Conservation (phyloP, 2,888 invertebrate genomes). For the Dorcus hopei region DNA sequence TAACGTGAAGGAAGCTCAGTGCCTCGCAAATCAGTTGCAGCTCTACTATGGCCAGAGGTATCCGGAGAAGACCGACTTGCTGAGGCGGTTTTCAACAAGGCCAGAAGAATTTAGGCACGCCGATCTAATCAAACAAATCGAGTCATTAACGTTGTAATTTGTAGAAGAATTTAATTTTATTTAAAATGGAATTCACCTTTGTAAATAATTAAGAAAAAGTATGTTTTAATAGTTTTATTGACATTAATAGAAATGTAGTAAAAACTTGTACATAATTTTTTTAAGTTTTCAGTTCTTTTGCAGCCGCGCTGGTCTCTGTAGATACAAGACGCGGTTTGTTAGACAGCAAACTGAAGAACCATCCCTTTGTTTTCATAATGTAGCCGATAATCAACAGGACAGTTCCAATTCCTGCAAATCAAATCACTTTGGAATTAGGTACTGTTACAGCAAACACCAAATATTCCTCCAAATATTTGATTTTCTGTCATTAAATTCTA, state of each 20-base stretch:
- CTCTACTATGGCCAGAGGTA: constrained; percentile 75
- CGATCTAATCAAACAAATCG: constrained; percentile 75
- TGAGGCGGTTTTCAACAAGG: constrained; percentile 65
- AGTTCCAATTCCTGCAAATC: constrained; percentile 15
- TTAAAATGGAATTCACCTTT: neutral
- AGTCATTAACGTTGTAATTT: constrained; percentile 57
- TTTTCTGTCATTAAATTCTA: too few species aligned
- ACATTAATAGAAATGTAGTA: constrained; percentile 6
- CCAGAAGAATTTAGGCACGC: constrained; percentile 79
- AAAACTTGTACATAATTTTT: constrained; percentile 1
- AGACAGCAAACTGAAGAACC: constrained; percentile 20
- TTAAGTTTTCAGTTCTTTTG: neutral
- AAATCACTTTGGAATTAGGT: neutral
- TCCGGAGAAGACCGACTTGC: constrained; percentile 57
- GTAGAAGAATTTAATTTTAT: constrained; percentile 12
- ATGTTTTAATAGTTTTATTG: neutral
- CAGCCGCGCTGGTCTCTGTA: neutral
- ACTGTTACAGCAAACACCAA: too few species aligned
- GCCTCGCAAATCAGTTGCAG: constrained; percentile 80
- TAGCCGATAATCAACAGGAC: constrained; percentile 17
- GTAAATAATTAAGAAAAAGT: constrained; percentile 6
- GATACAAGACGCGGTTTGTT: constrained; percentile 9
- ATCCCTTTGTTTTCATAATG: constrained; percentile 16
- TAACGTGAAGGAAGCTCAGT: constrained; percentile 76
- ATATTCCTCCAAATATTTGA: neutral